Percentiles rank a stretch among this genome's conserved stretches.
These are phyloP conservation scores for Mormyrus hasselquistii DNA, from an alignment of 2,797 vertebrate species.

Conservation along the genomic window DNA sequence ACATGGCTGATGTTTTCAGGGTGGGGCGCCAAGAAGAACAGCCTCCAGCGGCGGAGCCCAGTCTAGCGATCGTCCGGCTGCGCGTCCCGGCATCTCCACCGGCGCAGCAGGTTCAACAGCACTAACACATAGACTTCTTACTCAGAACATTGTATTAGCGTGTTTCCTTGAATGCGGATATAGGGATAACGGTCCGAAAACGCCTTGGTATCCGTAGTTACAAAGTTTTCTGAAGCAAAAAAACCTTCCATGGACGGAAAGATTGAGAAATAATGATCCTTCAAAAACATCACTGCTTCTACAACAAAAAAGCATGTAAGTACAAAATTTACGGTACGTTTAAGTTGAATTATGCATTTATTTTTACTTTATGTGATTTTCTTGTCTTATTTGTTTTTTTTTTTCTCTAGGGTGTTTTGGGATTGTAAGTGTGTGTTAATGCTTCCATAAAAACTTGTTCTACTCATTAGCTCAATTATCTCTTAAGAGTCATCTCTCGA, in stretches of 20 bases:
- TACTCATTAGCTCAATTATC: neutral
- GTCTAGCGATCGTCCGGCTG: conserved; percentile 19
- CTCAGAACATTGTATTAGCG: neutral
- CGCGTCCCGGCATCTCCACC: conserved; percentile 28
- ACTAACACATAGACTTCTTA: neutral
- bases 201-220: neutral
- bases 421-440: neutral
- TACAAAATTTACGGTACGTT: conserved; percentile 10
- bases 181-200: neutral
- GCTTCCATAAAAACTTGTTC: neutral
- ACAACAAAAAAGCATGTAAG: conserved; percentile 60
- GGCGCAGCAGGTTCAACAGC: conserved; percentile 28
- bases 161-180: neutral
- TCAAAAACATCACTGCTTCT: conserved; percentile 44
- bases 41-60: conserved; percentile 32
- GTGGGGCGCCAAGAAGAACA: conserved; percentile 38
- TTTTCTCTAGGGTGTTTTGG: neutral
- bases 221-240: conserved; percentile 20
- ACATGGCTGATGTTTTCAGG: conserved; percentile 29
- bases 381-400: neutral
- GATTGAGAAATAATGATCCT: conserved; percentile 43
- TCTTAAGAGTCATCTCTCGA: neutral
- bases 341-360: neutral
- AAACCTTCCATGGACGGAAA: conserved; percentile 20
- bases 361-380: neutral